phyloP scores from a whole-genome alignment of 2,888 invertebrate genomes.

The Epinotia nisella region DNA sequence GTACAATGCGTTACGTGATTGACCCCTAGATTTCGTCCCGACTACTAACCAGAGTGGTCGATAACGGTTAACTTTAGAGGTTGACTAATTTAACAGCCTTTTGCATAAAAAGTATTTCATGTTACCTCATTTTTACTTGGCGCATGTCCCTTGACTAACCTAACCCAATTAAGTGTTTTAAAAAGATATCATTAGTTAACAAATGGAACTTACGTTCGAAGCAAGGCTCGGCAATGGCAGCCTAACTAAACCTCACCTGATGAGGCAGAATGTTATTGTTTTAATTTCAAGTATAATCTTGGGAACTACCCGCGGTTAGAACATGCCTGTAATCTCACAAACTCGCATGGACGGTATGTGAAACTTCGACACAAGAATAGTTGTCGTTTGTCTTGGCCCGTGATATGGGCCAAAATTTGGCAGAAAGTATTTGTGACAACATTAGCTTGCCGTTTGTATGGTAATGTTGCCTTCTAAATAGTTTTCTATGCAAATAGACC shows the following conservation, averaged over 20 bases:
- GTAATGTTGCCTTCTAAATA: neutral
- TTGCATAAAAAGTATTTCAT: too few species aligned
- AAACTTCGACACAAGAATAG: constrained; percentile 24
- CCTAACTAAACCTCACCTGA: neutral
- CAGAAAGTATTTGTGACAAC: constrained; percentile 2
- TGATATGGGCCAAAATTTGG: constrained; percentile 3
- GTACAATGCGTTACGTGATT: too few species aligned
- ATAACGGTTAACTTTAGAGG: neutral
- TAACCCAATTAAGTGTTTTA: too few species aligned
- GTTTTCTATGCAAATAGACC: neutral
- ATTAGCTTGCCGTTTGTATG: neutral
- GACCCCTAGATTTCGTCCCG: constrained; percentile 7
- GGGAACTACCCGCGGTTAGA: neutral
- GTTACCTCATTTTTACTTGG: too few species aligned
- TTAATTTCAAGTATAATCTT: constrained; percentile 2
- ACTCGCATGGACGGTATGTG: constrained; percentile 15
- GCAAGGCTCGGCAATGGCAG: neutral
- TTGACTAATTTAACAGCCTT: too few species aligned
- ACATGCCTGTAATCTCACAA: neutral
- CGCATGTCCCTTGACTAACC: too few species aligned
- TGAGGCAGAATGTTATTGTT: neutral
- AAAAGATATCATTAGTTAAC: too few species aligned
- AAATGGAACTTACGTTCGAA: neutral
- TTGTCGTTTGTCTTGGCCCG: neutral
- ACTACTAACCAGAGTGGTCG: constrained; percentile 1